phyloP scores from a whole-genome alignment of 2,797 vertebrate genomes.

The Myiotriccus ornatus region DNA sequence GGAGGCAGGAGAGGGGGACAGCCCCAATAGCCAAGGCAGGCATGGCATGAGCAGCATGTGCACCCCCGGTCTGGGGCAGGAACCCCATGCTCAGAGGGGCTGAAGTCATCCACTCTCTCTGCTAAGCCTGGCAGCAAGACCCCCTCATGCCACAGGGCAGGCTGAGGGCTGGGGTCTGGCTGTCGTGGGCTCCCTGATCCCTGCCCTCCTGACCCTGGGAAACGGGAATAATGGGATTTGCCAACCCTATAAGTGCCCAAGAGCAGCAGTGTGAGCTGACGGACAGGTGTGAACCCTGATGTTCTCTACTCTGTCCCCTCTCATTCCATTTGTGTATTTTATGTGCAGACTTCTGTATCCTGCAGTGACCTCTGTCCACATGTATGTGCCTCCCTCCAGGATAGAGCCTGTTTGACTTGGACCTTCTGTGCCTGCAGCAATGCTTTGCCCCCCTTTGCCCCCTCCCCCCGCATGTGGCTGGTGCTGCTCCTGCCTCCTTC shows the following conservation, averaged over 20 bases:
- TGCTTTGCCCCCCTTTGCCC: background rate
- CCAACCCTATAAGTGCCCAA: background rate
- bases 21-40: background rate
- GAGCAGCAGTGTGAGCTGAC: background rate
- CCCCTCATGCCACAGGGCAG: accelerated
- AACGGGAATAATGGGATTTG: background rate
- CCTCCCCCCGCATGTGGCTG: conserved; percentile 24
- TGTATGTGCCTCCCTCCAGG: conserved; percentile 18
- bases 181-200: background rate
- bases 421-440: background rate
- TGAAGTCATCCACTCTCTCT: background rate
- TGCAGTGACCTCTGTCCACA: conserved; percentile 39
- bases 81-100: accelerated
- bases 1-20: background rate
- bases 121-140: background rate
- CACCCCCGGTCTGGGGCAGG: background rate
- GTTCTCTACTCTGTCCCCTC: background rate
- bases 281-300: background rate
- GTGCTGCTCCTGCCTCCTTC: background rate
- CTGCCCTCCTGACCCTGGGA: background rate
- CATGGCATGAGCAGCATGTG: accelerated
- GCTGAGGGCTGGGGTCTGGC: background rate
- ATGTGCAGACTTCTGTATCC: conserved; percentile 31
- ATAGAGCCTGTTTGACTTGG: background rate
- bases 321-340: background rate